Percentiles rank a stretch among this genome's conserved stretches.
Evolutionary conservation across 2,113 vertebrate genomes (phyloP).

Genomic region (Ciconia stormi): DNA sequence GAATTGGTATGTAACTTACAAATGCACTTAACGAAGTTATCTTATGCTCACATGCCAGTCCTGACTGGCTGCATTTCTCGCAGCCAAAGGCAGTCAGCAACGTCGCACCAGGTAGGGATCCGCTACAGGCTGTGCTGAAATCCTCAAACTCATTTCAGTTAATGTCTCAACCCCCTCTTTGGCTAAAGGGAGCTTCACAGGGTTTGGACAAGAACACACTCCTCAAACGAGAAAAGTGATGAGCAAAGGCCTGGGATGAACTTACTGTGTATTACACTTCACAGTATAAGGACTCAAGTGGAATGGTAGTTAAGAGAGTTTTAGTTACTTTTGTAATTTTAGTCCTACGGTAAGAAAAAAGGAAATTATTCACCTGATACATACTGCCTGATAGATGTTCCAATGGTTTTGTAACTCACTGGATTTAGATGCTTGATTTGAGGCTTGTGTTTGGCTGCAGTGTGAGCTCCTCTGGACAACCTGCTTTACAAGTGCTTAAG

Average conservation of each 20-base stretch:
- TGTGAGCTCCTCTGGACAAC: background rate
- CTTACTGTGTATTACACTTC: background rate
- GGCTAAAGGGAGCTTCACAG: background rate
- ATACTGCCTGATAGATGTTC: background rate
- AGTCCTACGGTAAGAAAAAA: background rate
- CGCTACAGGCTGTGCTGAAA: background rate
- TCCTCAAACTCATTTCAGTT: background rate
- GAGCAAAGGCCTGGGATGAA: background rate
- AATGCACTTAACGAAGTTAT: background rate
- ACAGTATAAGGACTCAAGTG: background rate
- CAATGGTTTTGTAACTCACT: background rate
- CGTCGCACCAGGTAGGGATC: background rate
- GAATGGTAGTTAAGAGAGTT: background rate
- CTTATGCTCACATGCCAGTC: background rate
- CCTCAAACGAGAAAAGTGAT: background rate
- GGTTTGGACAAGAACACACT: background rate
- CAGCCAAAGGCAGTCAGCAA: background rate
- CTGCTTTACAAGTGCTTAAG: background rate
- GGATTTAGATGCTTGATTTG: background rate
- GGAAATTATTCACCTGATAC: background rate
- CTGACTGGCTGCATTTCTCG: background rate
- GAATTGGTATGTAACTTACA: background rate
- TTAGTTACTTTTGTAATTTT: background rate
- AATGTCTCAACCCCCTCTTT: background rate
- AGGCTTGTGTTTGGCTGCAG: background rate